Evolutionary conservation across 2,113 vertebrate genomes (phyloP).

Genomic region (Saguinus midas): DNA sequence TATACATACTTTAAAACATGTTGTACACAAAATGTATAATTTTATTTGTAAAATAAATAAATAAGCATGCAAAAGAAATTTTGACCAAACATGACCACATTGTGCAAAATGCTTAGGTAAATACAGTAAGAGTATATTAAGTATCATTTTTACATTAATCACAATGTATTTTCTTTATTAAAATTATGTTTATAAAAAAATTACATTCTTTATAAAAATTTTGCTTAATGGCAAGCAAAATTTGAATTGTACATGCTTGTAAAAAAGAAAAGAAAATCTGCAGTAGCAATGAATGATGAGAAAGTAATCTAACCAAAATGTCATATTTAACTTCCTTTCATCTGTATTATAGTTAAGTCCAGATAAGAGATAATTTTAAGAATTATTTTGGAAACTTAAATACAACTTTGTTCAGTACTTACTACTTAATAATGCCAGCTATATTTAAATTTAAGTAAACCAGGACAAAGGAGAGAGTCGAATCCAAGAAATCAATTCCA

Average conservation of each 20-base stretch:
- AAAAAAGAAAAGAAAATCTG: neutral
- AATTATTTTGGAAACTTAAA: slow-evolving; percentile 43
- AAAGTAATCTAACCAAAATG: slow-evolving; percentile 27
- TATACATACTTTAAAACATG: neutral
- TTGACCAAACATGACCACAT: neutral
- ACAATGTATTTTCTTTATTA: neutral
- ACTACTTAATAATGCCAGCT: neutral
- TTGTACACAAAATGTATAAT: neutral
- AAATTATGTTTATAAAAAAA: neutral
- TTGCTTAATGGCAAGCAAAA: neutral
- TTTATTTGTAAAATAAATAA: neutral
- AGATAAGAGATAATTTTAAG: slow-evolving; percentile 13
- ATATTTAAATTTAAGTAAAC: slow-evolving; percentile 54
- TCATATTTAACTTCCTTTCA: slow-evolving; percentile 4
- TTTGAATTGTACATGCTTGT: neutral
- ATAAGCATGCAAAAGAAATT: neutral
- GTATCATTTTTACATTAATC: neutral
- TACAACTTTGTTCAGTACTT: slow-evolving; percentile 20
- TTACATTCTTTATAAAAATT: neutral
- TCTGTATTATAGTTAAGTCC: neutral
- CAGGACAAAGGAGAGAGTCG: neutral
- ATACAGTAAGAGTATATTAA: neutral
- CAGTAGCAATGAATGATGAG: neutral
- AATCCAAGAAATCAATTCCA: slow-evolving; percentile 42
- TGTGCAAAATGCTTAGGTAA: neutral